phyloP scores from a whole-genome alignment of 2,888 invertebrate species.

The Cephus sareptanus region DNA sequence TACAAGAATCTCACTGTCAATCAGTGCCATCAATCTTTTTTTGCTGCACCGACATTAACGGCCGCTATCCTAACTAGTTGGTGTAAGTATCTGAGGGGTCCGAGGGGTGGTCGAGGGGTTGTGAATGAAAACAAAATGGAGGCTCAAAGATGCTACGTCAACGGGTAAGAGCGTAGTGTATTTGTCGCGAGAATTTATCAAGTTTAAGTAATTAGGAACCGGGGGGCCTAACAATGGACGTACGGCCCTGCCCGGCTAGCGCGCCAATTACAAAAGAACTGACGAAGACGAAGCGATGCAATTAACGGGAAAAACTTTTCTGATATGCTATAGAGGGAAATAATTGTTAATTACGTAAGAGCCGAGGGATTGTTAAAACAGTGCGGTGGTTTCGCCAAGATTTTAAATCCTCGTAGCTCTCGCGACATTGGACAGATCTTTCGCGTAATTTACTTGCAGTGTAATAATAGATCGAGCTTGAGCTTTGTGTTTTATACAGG shows the following conservation, averaged over 20 bases:
- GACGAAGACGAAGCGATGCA: slow-evolving; percentile 17
- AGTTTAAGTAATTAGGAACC: neutral
- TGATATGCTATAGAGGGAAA: neutral
- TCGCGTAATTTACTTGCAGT: neutral
- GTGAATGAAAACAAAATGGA: neutral
- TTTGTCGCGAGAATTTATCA: neutral
- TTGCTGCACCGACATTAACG: neutral
- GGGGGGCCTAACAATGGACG: neutral
- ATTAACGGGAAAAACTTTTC: slow-evolving; percentile 10
- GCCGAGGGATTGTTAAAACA: neutral
- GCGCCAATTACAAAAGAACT: neutral
- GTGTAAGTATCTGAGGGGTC: neutral
- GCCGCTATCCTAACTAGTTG: neutral
- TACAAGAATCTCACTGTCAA: neutral
- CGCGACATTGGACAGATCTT: neutral
- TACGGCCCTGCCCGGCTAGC: neutral
- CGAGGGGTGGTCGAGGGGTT: neutral
- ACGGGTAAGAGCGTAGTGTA: neutral
- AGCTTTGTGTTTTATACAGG: neutral
- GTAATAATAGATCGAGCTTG: neutral
- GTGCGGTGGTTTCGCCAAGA: neutral
- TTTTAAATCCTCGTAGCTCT: neutral
- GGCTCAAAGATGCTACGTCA: neutral
- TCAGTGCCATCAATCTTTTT: neutral
- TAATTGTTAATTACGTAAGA: neutral